A percentile compares a stretch with the other conserved stretches of the same genome.
Evolutionary conservation across 2,888 invertebrate species (phyloP).

Genomic region (Orthonychiurus folsomi): DNA sequence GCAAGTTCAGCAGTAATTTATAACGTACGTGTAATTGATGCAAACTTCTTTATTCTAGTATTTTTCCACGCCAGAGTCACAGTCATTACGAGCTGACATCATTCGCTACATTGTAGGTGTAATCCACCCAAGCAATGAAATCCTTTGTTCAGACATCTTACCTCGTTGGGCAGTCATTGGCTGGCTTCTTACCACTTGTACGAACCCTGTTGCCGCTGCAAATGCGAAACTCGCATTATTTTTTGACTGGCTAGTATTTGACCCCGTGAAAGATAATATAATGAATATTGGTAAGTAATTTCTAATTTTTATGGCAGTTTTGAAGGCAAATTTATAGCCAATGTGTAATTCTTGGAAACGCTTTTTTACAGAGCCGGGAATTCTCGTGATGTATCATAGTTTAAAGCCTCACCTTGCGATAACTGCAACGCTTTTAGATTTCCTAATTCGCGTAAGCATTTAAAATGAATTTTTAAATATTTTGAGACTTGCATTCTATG

Average conservation of each 20-base stretch:
- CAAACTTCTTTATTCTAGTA: conserved; percentile 57
- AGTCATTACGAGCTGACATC: conserved; percentile 81
- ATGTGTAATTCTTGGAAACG: too few species aligned
- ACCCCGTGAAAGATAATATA: conserved; percentile 81
- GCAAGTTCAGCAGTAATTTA: conserved; percentile 8
- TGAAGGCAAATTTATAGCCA: neutral
- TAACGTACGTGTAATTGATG: too few species aligned
- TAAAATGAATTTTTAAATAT: conserved; percentile 40
- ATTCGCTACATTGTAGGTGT: conserved; percentile 88
- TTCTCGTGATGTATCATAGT: conserved; percentile 87
- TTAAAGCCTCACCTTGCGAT: conserved; percentile 84
- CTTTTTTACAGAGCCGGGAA: conserved; percentile 84
- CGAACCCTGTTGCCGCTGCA: conserved; percentile 76
- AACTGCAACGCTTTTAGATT: conserved; percentile 80
- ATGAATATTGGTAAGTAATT: conserved; percentile 67
- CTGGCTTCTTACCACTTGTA: conserved; percentile 84
- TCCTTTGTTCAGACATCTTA: conserved; percentile 86
- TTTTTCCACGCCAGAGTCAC: conserved; percentile 81
- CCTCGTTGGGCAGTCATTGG: conserved; percentile 92
- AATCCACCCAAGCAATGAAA: conserved; percentile 86
- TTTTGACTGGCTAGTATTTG: conserved; percentile 89
- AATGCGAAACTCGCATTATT: conserved; percentile 86
- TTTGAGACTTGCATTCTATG: neutral
- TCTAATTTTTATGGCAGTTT: conserved; percentile 5
- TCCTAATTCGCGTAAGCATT: conserved; percentile 63